Conservation (phyloP, 2,797 vertebrate genomes). For the Todus mexicanus region DNA sequence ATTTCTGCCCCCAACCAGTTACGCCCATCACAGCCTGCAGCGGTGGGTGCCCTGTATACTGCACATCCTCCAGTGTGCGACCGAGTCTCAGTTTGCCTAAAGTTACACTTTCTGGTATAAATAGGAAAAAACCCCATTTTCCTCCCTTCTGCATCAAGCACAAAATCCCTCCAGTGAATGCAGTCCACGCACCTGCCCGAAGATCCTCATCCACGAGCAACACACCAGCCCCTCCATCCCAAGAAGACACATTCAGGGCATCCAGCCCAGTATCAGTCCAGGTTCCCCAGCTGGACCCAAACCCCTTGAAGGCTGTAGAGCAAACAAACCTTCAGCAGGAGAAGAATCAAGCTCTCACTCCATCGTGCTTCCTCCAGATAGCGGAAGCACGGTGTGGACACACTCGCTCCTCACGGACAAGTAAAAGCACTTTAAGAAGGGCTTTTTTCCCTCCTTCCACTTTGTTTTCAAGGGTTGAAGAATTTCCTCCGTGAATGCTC, state of each 20-base stretch:
- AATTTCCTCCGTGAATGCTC: conserved; percentile 57
- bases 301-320: background rate
- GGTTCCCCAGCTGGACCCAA: background rate
- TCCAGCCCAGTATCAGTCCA: background rate
- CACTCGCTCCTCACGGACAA: background rate
- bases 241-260: accelerated
- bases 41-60: background rate
- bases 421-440: conserved; percentile 14
- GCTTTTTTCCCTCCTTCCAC: background rate
- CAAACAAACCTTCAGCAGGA: background rate
- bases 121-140: too few species aligned
- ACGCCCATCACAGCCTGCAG: background rate
- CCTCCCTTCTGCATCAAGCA: background rate
- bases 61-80: accelerated
- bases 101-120: background rate
- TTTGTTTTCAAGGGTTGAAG: conserved; percentile 44
- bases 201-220: background rate
- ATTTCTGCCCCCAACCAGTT: background rate
- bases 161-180: background rate
- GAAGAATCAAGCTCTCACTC: background rate
- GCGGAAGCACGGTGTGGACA: accelerated
- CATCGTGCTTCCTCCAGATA: background rate
- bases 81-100: background rate
- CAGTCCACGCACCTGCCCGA: background rate
- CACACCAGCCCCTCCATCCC: background rate